Base-by-base conservation (phyloP, 2,888 invertebrate species). In the Caradrina kadenii region DNA sequence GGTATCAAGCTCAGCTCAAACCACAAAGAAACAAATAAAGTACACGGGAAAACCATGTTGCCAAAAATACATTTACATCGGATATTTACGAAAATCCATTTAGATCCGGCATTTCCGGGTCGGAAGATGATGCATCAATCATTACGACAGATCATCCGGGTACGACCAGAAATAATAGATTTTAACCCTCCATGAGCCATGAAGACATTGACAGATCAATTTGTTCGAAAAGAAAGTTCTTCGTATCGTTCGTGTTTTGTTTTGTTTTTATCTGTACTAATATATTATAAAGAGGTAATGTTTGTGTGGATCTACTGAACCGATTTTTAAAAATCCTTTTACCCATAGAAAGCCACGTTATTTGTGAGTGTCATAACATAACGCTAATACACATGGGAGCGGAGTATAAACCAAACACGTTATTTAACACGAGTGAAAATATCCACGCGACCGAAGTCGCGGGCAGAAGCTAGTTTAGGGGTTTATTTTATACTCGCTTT, bases 121-220 rank as follows among this genome's bases (percentile, higher is more conserved):
- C 10, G 52, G 11, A 48, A 56, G 45, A 74, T 79, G 75, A 77
- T 78, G 76, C 76, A 88, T 89, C 88, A 86, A 87, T 88, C 89
- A 86, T 85, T 69, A 70, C 64, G 83, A 88, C 82, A 73, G 85
- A 85, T 84, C 84, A 80, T 79, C 63, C 69, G 74, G 74, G 72
- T 55, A 60, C 69, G 45, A 71, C 74, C 80, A 80, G 72, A 81
- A 83, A 84, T 87, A 86, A 88, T 88, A 87, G 87, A 87, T 87
- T 85, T 81, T 81, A 82, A 85, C 80, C 76, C 75, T 64, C 73
- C 73, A 73, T 22, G 55, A 55, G 31, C n/a, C 62, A 31, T 59
- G 76, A 62, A 73, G 73, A 74, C 77, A 76, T 73, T 83, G 86
- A 87, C 79, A 74, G 81, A 85, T 86, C 85, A 87, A 86, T 87